A percentile compares a stretch with the other conserved stretches of the same genome.
phyloP scores from a whole-genome alignment of 2,797 vertebrate species.

The Chaunax sp. region DNA sequence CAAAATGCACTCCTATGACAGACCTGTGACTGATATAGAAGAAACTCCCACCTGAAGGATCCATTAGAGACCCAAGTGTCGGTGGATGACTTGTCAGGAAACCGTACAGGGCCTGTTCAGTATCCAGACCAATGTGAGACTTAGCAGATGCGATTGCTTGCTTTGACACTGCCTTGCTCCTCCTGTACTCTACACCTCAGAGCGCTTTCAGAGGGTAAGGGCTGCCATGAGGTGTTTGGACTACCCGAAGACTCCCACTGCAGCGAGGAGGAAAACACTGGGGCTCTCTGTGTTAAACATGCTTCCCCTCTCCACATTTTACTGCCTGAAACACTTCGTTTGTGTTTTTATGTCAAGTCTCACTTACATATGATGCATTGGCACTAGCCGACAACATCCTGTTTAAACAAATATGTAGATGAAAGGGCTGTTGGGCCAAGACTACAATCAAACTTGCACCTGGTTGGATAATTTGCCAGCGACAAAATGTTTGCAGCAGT shows the following conservation, averaged over 20 bases:
- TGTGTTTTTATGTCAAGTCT: constrained; percentile 86
- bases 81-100: constrained; percentile 65
- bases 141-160: constrained; percentile 53
- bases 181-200: constrained; percentile 48
- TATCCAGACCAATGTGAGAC: constrained; percentile 51
- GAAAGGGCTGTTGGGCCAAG: constrained; percentile 64
- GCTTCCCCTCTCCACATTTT: constrained; percentile 62
- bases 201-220: constrained; percentile 41
- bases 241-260: constrained; percentile 68
- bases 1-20: constrained; percentile 37
- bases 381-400: constrained; percentile 83
- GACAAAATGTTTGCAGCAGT: constrained; percentile 58
- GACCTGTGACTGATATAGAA: constrained; percentile 44
- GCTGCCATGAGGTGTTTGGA: constrained; percentile 67
- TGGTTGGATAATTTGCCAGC: constrained; percentile 66
- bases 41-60: constrained; percentile 55
- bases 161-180: constrained; percentile 49
- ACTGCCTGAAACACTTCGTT: constrained; percentile 65
- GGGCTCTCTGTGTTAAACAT: constrained; percentile 55
- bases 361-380: constrained; percentile 84
- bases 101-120: constrained; percentile 48
- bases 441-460: constrained; percentile 69
- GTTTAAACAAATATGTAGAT: constrained; percentile 82
- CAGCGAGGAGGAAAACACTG: constrained; percentile 67
- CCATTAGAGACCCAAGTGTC: constrained; percentile 53